These are phyloP conservation scores for Trichogramma pretiosum DNA, from an alignment of 1,140 invertebrate genomes.

Conservation along the genomic window DNA sequence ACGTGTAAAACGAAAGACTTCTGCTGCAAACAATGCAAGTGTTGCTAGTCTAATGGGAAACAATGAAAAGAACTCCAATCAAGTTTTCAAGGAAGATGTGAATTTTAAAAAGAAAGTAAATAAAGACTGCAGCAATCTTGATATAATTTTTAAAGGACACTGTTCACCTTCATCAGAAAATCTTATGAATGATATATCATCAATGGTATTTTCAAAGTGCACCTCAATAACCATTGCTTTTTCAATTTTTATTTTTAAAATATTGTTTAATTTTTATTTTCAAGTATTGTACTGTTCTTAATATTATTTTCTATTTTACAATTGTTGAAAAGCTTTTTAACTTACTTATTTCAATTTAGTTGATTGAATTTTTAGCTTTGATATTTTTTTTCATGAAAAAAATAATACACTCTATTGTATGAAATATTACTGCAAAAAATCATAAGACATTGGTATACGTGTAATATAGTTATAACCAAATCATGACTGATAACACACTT, in stretches of 20 bases:
- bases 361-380: neutral
- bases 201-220: constrained; percentile 24
- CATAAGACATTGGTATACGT: neutral
- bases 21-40: constrained; percentile 17
- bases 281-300: neutral
- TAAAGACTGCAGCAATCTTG: constrained; percentile 26
- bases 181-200: constrained; percentile 19
- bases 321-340: neutral
- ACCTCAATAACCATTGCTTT: constrained; percentile 4
- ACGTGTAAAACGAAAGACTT: constrained; percentile 25
- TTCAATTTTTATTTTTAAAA: neutral
- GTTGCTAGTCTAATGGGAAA: constrained; percentile 18
- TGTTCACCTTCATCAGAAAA: constrained; percentile 25
- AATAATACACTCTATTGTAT: neutral
- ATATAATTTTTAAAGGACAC: constrained; percentile 26
- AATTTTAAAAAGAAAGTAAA: constrained; percentile 18
- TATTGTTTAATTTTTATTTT: neutral
- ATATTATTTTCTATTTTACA: neutral
- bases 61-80: constrained; percentile 18
- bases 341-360: neutral
- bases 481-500: too few species aligned
- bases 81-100: constrained; percentile 16
- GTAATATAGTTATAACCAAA: neutral
- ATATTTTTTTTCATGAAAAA: neutral
- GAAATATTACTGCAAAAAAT: too few species aligned